phyloP scores from a whole-genome alignment of 2,888 invertebrate genomes.

The Acronicta alni region DNA sequence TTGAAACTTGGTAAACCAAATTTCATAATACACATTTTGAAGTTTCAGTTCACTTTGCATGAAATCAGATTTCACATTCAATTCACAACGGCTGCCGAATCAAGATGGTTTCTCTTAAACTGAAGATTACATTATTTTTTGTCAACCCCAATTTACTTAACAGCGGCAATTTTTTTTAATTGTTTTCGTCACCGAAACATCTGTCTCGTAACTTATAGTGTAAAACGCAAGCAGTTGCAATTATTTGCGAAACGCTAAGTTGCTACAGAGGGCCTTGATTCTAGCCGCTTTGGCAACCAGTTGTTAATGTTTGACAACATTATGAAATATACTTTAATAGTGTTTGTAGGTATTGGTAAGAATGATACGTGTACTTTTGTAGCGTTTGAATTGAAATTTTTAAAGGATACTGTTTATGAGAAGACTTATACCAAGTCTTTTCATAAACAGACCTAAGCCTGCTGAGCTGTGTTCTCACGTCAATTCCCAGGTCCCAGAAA shows the following conservation, averaged over 20 bases:
- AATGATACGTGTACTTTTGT: constrained; percentile 1
- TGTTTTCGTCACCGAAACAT: constrained; percentile 53
- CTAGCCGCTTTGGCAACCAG: constrained; percentile 44
- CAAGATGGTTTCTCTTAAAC: constrained; percentile 13
- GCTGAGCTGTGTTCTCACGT: no score
- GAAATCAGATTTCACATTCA: constrained; percentile 41
- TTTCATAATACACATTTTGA: constrained; percentile 20
- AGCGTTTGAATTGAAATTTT: neutral
- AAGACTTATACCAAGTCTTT: no score
- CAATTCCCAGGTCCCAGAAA: no score
- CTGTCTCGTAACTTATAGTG: constrained; percentile 51
- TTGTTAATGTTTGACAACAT: constrained; percentile 53
- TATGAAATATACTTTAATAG: constrained; percentile 54
- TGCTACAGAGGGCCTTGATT: constrained; percentile 52
- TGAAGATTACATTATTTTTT: constrained; percentile 34
- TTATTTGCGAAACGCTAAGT: constrained; percentile 47
- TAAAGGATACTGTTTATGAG: no score
- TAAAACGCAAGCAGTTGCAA: constrained; percentile 42
- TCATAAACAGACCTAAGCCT: no score
- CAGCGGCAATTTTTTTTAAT: constrained; percentile 46
- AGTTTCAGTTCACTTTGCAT: constrained; percentile 16
- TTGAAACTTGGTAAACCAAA: neutral
- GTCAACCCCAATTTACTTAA: constrained; percentile 38
- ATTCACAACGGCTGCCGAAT: constrained; percentile 26
- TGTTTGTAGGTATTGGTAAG: constrained; percentile 42